Evolutionary conservation across 2,888 invertebrate genomes (phyloP).

Genomic region (Trichacis sp.): DNA sequence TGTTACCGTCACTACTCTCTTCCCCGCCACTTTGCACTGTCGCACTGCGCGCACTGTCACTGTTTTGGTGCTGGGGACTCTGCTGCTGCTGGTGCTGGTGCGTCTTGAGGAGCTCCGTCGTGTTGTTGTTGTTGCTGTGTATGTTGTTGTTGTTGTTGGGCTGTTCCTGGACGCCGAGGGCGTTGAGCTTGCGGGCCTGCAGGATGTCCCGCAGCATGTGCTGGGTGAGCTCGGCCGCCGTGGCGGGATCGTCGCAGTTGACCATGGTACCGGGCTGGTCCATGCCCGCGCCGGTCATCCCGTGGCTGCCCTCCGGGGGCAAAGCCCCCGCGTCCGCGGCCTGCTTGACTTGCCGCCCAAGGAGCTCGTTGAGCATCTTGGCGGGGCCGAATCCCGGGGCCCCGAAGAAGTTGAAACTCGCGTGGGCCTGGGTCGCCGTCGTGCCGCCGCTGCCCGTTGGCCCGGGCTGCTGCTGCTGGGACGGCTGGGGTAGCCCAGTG

Average conservation of each 20-base stretch:
- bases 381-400: conserved; percentile 88
- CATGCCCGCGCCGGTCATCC: conserved; percentile 70
- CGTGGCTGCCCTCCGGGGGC: conserved; percentile 70
- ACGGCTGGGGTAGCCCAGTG: conserved; percentile 69
- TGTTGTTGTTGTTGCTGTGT: conserved; percentile 72
- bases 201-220: conserved; percentile 92
- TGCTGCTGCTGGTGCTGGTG: conserved; percentile 70
- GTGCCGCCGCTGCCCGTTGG: conserved; percentile 62
- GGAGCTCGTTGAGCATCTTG: conserved; percentile 92
- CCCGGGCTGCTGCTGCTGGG: conserved; percentile 67
- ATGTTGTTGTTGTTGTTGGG: conserved; percentile 70
- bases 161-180: conserved; percentile 79
- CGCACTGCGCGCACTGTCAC: conserved; percentile 67
- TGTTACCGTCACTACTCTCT: conserved; percentile 64
- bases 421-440: conserved; percentile 73
- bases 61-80: conserved; percentile 52
- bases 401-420: conserved; percentile 82
- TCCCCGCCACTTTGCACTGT: conserved; percentile 68
- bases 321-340: conserved; percentile 75
- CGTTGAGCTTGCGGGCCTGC: conserved; percentile 87
- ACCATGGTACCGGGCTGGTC: conserved; percentile 71
- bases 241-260: conserved; percentile 72
- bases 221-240: conserved; percentile 76
- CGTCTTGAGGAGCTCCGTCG: conserved; percentile 70
- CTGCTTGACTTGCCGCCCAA: conserved; percentile 84